Conservation (phyloP, 1,140 invertebrate genomes). For the Drosophila nikananu region DNA sequence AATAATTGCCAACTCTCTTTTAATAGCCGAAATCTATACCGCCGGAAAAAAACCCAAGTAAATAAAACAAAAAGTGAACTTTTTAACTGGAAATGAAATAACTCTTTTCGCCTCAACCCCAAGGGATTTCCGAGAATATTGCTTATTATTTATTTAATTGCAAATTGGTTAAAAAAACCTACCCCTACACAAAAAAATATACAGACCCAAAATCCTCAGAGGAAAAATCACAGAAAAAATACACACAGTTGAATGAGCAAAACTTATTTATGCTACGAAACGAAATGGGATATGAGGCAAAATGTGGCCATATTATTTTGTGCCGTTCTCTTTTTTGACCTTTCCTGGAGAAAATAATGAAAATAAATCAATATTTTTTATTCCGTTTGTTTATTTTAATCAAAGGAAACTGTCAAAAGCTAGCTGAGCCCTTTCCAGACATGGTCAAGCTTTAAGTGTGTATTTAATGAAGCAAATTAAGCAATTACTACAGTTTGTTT, state of each 20-base stretch:
- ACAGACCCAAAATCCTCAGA: slow-evolving; percentile 5
- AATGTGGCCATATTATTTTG: not conserved
- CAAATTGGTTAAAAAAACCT: slow-evolving; percentile 20
- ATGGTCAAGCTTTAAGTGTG: not conserved
- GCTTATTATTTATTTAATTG: slow-evolving; percentile 29
- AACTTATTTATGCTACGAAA: slow-evolving; percentile 20
- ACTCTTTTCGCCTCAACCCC: not conserved
- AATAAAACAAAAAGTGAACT: not conserved
- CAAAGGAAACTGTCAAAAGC: not conserved
- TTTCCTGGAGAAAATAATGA: slow-evolving; percentile 8
- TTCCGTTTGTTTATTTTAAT: slow-evolving; percentile 36
- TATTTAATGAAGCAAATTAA: not conserved
- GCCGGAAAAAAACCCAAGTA: slow-evolving; percentile 1
- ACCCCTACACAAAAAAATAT: not conserved
- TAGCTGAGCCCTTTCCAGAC: not conserved
- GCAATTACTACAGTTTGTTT: slow-evolving; percentile 20
- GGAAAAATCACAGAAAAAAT: not conserved
- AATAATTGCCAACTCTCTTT: not conserved
- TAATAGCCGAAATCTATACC: not conserved
- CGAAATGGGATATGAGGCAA: slow-evolving; percentile 7
- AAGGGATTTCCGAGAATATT: slow-evolving; percentile 9
- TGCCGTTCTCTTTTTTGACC: slow-evolving; percentile 3
- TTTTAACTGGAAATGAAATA: slow-evolving; percentile 9
- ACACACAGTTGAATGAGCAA: slow-evolving; percentile 25
- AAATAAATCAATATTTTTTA: slow-evolving; percentile 29